Base-by-base conservation (phyloP, 2,888 invertebrate species). In the Abrostola triplasia region DNA sequence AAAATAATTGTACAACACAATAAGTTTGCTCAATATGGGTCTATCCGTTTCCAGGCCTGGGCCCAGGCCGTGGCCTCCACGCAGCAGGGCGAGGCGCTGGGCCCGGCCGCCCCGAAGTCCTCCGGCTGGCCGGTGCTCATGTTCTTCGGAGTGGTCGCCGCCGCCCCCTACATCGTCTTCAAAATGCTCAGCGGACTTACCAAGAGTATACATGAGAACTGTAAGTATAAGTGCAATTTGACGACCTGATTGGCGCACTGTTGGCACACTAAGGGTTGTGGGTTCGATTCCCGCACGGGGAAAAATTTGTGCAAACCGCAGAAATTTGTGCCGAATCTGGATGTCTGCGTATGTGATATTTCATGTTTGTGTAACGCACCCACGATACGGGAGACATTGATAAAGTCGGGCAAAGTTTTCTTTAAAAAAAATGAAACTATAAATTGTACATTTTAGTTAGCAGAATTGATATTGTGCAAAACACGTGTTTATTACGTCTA, bases 151-250 rank as follows among this genome's bases (percentile, higher is more conserved):
- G 96, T 99, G 60, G 96, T 99, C 52, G 95, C 98, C 57, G 98
- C 98, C 0, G 98, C 98, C 9, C 99, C 99, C 0, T 99, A 98
- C 94, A 95, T 99, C 52, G 97, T 99, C 69, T 97, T 98, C 94
- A 97, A 96, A 88, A 95, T 98, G 88, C 90, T 98, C 67, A 96
- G 96, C 36, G 93, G 95, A 0, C 89, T 96, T 0, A 90, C 92
- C 24, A 90, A 87, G 47, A 92, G 88, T 55, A 95, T 95, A 10
- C 92, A 96, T 79, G 96, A 96, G 86, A 95, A 95, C 92, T 94
- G 97, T 97, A 82, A 93, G 95, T 92, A 53, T 55, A 9, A 8
- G 0, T 12, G 9, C 35, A n/a, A 36, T 56, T 57, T 50, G 13
- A n/a, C 11, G 36, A 59, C 10, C 41, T n/a, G n/a, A n/a, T n/a